Percentiles rank a stretch among this genome's conserved stretches.
Evolutionary conservation across 2,113 vertebrate species (phyloP).

Genomic region (Gila orcuttii): DNA sequence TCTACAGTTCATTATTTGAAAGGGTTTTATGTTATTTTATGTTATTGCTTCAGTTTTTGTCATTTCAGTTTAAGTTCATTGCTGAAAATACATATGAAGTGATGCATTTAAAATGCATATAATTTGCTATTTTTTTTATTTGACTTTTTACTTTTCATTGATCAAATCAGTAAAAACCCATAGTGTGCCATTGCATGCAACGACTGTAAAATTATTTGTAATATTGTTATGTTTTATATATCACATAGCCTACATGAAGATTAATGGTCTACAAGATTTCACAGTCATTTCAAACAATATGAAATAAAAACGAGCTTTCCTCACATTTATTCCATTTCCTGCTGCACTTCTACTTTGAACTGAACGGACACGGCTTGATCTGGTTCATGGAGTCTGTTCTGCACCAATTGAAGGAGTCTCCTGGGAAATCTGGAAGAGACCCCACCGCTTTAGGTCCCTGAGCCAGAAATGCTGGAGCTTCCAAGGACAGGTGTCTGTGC

Average conservation of each 20-base stretch:
- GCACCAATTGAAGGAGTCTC: slow-evolving; percentile 9
- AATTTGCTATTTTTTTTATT: no score
- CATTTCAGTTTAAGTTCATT: no score
- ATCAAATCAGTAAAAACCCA: no score
- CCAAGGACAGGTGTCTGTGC: neutral
- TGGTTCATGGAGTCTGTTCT: slow-evolving; percentile 25
- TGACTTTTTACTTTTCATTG: no score
- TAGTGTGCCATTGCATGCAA: no score
- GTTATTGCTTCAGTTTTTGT: neutral
- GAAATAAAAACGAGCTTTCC: neutral
- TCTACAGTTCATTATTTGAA: no score
- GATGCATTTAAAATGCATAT: no score
- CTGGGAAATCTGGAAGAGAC: slow-evolving; percentile 28
- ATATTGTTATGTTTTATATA: neutral
- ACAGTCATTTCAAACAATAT: neutral
- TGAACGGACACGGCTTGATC: slow-evolving; percentile 10
- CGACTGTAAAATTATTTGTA: neutral
- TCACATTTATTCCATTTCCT: neutral
- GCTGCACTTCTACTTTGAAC: neutral
- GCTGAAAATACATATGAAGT: no score
- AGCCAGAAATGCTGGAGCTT: slow-evolving; percentile 9
- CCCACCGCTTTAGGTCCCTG: neutral
- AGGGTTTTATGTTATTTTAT: neutral
- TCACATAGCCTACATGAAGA: neutral
- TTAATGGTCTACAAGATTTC: neutral